Evolutionary conservation across 2,797 vertebrate genomes (phyloP), one percentile per base, ranked within the genome.

Genomic region (Naso thynnoides): DNA sequence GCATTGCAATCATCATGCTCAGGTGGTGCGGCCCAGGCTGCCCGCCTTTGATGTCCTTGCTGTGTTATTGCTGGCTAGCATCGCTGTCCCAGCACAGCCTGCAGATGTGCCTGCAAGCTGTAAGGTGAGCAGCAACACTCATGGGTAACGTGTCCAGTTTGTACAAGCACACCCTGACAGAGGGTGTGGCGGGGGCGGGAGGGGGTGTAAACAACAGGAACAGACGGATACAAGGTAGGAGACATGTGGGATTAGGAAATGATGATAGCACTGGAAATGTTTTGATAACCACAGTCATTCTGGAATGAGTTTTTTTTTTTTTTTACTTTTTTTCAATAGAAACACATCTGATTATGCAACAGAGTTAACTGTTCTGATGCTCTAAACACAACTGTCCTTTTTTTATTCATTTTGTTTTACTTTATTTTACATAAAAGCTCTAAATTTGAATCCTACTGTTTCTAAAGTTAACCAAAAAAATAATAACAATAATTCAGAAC

Each of bases 51-150:
- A 92, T 93, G 87, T 91, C 85, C 70, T 73, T 27, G 70, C 76
- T 63, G 79, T 85, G 91, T 92, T 92, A 90, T 76, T 89, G 69
- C 92, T 91, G 84, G 81, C 79, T 45, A 62, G 82, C 82, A 36
- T 64, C 31, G 65, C 69, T 57, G 82, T 85, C 72, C 78, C 87
- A 89, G 67, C 70, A 59, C 81, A 80, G 84, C 86, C 86, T 60
- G 85, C 90, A 94, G 89, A 93, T 93, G 90, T 90, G 90, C 79
- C 84, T 83, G 78, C 74, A 85, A 91, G 89, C 87, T 82, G 87
- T 79, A 92, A 90, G 88, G 84, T 90, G 87, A 94, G 84, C 67
- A 52, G 80, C 66, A 74, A 60, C 73, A 50, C 86, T 86, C 73
- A 50, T 4, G 76, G 86, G 86, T 75, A 87, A 82, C 67, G 49